Conservation (phyloP, 1,140 invertebrate genomes). For the Muscidifurax raptorellus region DNA sequence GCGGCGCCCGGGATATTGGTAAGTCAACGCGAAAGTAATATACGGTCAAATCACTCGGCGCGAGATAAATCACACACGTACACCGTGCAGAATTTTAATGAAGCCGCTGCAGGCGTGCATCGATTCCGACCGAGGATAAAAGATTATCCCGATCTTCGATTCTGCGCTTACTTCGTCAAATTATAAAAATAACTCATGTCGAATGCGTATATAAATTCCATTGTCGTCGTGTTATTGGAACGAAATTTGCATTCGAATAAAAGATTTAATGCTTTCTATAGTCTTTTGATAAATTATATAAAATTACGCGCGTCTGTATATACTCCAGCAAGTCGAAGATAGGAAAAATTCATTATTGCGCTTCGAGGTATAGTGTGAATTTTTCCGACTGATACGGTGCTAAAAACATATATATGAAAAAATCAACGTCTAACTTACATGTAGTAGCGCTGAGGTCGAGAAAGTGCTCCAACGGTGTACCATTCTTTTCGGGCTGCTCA, state of each 20-base stretch:
- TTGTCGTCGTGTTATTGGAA: not conserved
- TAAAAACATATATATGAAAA: not conserved
- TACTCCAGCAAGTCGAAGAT: too few species aligned
- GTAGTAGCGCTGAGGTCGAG: constrained; percentile 46
- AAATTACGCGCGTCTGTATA: too few species aligned
- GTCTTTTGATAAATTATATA: too few species aligned
- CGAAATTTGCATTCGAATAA: too few species aligned
- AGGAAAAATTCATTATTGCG: too few species aligned
- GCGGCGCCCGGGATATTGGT: not conserved
- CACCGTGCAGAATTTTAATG: constrained; percentile 6
- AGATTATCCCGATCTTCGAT: constrained; percentile 8
- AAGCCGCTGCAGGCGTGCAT: not conserved
- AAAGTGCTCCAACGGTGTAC: constrained; percentile 59
- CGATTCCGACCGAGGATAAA: constrained; percentile 33
- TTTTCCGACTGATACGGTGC: not conserved
- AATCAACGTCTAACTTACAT: constrained; percentile 56
- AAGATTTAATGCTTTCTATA: too few species aligned
- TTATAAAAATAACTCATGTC: constrained; percentile 1
- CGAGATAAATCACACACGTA: not conserved
- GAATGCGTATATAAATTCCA: not conserved
- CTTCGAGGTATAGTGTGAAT: not conserved
- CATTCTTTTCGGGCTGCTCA: constrained; percentile 41
- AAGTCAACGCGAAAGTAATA: constrained; percentile 33
- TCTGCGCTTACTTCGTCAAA: not conserved
- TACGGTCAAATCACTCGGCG: not conserved